A percentile compares a stretch with the other conserved stretches of the same genome.
These are phyloP conservation scores for Gari tellinella DNA, from an alignment of 2,888 invertebrate species.

Conservation along the genomic window DNA sequence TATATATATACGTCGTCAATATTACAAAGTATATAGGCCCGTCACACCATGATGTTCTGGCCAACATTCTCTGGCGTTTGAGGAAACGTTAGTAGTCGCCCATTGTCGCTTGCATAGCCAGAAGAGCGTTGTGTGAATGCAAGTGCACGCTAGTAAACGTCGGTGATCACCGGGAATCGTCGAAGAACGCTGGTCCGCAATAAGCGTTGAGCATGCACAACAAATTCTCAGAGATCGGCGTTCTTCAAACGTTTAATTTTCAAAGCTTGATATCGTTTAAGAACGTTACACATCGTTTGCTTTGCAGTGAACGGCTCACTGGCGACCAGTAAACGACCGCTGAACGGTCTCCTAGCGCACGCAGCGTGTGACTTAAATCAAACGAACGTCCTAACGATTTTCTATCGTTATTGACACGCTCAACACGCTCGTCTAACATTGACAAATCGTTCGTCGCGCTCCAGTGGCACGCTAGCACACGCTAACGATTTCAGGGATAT, in stretches of 20 bases:
- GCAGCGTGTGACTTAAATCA: no score
- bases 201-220: slow-evolving; percentile 30
- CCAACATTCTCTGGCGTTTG: slow-evolving; percentile 17
- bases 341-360: not conserved
- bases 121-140: slow-evolving; percentile 34
- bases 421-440: slow-evolving; percentile 3
- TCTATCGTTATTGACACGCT: slow-evolving; percentile 3
- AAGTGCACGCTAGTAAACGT: slow-evolving; percentile 13
- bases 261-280: not conserved
- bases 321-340: slow-evolving; percentile 2
- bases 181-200: slow-evolving; percentile 10
- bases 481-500: slow-evolving; percentile 29
- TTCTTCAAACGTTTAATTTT: no score
- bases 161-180: slow-evolving; percentile 18
- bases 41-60: slow-evolving; percentile 15
- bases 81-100: slow-evolving; percentile 31
- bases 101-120: slow-evolving; percentile 31
- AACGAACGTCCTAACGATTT: not conserved
- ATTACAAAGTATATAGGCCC: not conserved
- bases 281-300: slow-evolving; percentile 5
- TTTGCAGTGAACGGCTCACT: not conserved
- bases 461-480: slow-evolving; percentile 12
- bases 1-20: no score
- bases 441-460: slow-evolving; percentile 7
- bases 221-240: slow-evolving; percentile 9